Conservation (phyloP, 2,113 vertebrate genomes). For the Zingel zingel region DNA sequence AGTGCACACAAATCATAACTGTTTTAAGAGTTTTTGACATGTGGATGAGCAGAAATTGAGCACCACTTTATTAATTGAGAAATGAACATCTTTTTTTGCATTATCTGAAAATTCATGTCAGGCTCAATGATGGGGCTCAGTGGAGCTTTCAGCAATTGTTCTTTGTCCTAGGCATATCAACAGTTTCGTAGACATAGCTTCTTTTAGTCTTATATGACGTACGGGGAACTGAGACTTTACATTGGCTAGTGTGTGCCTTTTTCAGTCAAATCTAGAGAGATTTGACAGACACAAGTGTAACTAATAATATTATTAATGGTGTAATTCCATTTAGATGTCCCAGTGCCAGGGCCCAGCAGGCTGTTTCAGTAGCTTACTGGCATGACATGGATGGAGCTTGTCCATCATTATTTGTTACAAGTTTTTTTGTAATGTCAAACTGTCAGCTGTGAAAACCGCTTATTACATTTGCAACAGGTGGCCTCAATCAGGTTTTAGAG, state of each 20-base stretch:
- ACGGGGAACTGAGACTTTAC: neutral
- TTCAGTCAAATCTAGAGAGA: neutral
- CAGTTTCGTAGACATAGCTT: neutral
- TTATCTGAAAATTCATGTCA: neutral
- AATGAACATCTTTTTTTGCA: neutral
- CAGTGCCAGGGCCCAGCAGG: neutral
- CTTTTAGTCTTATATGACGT: neutral
- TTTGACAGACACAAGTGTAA: conserved; percentile 7
- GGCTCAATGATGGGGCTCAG: neutral
- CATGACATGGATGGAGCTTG: conserved; percentile 12
- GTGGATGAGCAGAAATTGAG: neutral
- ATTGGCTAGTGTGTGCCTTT: neutral
- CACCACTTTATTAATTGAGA: neutral
- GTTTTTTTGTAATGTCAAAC: conserved; percentile 7
- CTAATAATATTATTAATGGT: conserved; percentile 26
- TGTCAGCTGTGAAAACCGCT: conserved; percentile 8
- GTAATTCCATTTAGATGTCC: conserved; percentile 9
- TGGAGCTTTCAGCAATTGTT: neutral
- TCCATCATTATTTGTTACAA: neutral
- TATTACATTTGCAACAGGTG: conserved; percentile 16
- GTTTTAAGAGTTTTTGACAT: neutral
- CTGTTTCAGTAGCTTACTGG: neutral
- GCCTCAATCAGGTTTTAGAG: conserved; percentile 8
- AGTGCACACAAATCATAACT: neutral
- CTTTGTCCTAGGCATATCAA: neutral